A percentile compares a stretch with the other conserved stretches of the same genome.
phyloP scores from a whole-genome alignment of 1,140 invertebrate species.

The Apis laboriosa region DNA sequence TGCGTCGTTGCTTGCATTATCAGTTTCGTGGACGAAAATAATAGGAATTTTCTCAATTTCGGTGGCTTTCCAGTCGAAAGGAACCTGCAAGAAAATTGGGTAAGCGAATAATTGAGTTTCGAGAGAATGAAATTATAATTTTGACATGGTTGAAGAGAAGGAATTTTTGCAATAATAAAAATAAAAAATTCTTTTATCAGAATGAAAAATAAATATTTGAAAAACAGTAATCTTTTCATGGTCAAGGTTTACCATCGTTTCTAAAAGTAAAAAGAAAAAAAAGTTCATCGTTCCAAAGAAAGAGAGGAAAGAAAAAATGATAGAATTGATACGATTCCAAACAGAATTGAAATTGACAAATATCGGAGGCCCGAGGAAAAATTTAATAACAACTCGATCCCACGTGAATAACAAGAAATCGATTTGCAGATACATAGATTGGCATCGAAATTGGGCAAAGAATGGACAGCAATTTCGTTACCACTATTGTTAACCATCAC shows the following conservation, averaged over 20 bases:
- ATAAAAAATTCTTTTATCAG: background rate
- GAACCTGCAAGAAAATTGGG: no score
- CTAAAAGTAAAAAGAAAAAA: background rate
- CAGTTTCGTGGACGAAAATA: background rate
- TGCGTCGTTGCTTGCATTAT: background rate
- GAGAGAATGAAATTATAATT: no score
- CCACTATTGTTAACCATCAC: background rate
- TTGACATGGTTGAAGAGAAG: no score
- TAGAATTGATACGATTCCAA: background rate
- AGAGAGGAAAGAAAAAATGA: background rate
- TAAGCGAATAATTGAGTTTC: no score
- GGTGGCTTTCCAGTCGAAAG: background rate
- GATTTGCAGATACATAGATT: background rate
- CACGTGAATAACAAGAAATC: background rate
- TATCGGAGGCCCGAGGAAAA: no score
- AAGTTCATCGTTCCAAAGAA: background rate
- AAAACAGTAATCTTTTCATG: no score
- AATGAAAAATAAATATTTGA: background rate
- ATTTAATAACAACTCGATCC: slow-evolving; percentile 3
- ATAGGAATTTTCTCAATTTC: background rate
- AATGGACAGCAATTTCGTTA: slow-evolving; percentile 30
- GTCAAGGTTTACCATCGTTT: background rate
- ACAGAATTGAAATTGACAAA: background rate
- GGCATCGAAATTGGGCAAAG: background rate
- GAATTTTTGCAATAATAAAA: no score